Evolutionary conservation across 2,113 vertebrate genomes (phyloP).

Genomic region (Oryzias celebensis): DNA sequence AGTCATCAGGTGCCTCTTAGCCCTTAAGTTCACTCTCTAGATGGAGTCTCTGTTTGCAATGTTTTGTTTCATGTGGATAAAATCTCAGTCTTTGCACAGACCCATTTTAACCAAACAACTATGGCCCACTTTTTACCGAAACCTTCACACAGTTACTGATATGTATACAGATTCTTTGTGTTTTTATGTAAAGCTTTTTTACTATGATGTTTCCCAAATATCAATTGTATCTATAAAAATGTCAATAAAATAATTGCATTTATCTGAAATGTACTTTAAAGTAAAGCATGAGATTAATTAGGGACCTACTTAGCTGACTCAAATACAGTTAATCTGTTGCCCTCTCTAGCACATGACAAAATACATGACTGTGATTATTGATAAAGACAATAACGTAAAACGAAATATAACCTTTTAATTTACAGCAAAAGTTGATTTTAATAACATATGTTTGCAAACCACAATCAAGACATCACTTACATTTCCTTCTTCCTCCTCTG

Average conservation of each 20-base stretch:
- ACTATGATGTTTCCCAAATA: no score
- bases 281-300: no score
- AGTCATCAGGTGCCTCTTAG: neutral
- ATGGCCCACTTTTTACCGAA: slow-evolving; percentile 16
- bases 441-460: neutral
- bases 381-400: neutral
- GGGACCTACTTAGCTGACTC: no score
- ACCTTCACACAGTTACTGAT: slow-evolving; percentile 13
- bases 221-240: no score
- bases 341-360: no score
- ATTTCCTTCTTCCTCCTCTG: slow-evolving; percentile 46
- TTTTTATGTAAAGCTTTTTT: no score
- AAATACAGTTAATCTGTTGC: no score
- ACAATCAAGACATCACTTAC: slow-evolving; percentile 42
- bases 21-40: slow-evolving; percentile 21
- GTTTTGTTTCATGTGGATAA: slow-evolving; percentile 27
- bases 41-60: slow-evolving; percentile 26
- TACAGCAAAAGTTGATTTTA: neutral
- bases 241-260: no score
- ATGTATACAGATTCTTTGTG: slow-evolving; percentile 2
- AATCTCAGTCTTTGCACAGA: slow-evolving; percentile 17
- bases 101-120: slow-evolving; percentile 2
- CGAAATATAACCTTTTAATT: neutral
- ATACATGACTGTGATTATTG: neutral
- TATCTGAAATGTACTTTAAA: no score